Evolutionary conservation across 2,113 vertebrate genomes (phyloP).

Genomic region (Zosterops lateralis): DNA sequence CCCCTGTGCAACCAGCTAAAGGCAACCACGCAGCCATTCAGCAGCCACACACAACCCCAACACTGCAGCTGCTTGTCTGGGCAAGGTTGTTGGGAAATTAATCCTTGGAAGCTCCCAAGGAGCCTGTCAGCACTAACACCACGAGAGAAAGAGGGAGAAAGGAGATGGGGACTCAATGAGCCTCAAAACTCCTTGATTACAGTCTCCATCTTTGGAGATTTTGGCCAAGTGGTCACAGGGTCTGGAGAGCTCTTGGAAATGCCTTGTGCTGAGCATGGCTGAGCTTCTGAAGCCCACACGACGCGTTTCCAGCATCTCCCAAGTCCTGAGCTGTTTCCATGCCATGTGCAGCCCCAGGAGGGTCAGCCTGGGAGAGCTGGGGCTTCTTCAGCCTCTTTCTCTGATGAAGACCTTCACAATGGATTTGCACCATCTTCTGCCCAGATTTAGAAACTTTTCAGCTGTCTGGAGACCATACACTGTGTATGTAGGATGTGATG

Average conservation of each 20-base stretch:
- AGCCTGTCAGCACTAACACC: not conserved
- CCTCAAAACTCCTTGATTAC: not conserved
- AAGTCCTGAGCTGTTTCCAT: not conserved
- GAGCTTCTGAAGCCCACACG: not conserved
- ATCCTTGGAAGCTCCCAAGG: not conserved
- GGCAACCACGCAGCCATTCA: not conserved
- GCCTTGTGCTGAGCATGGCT: not conserved
- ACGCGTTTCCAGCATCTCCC: not conserved
- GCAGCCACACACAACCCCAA: not conserved
- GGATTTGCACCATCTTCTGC: not conserved
- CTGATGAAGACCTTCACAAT: not conserved
- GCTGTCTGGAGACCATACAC: accelerated
- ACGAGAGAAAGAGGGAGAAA: not conserved
- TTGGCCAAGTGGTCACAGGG: not conserved
- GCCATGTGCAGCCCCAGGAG: not conserved
- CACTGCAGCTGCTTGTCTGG: not conserved
- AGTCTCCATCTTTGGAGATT: not conserved
- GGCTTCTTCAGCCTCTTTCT: not conserved
- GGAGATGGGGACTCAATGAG: not conserved
- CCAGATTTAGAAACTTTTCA: not conserved
- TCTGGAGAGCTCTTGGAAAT: not conserved
- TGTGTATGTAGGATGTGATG: accelerated
- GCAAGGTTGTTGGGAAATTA: not conserved
- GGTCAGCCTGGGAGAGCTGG: not conserved
- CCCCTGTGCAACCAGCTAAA: not conserved